Evolutionary conservation across 1,140 invertebrate species (phyloP), one percentile per base, ranked within the genome.

Genomic region (Idris sp.): DNA sequence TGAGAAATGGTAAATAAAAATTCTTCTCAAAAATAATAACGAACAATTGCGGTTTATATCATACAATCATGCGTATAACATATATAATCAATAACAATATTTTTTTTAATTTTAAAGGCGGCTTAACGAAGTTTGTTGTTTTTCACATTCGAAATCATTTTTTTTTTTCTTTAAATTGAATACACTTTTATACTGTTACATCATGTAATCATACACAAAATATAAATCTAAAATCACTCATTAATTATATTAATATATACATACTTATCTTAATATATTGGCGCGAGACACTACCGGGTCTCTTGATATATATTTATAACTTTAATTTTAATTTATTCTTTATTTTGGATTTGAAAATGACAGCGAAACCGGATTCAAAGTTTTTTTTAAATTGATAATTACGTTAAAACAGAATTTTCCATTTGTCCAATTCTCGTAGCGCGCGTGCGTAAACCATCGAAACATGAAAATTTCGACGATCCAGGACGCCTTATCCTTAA

Each of bases 1-100:
- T 65, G 73, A 71, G 51, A 76, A 76, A 64, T 76, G 64, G 56
- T 68, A 62, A 64, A 75, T 75, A 69, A 75, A 74, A 74, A 76
- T 76, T 78, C 64, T 59, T 35, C 62, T 48, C 48, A 69, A 28
- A 35, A 68, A 49, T 64, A 64, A 77, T 69, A 44, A 67, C 59
- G 53, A 71, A 74, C 49, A n/a, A 41, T 58, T 41, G 58, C 67
- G n/a, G 10, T 74, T 69, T 69, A 40, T 72, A 59, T 64, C 25
- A 56, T 46, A 78, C 33, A 46, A 43, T 49, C 7, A 65, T 41
- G 58, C 26, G 9, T 36, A 58, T 41, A 56, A 56, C 43, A n/a
- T n/a, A 54, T 59, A 73, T n/a, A 74, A 67, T 74, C 49, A n/a
- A 56, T 74, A 74, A 61, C 62, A 73, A 73, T 64, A 72, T 62